Evolutionary conservation across 1,140 invertebrate species (phyloP).

Genomic region (Elymnias hypermnestra): DNA sequence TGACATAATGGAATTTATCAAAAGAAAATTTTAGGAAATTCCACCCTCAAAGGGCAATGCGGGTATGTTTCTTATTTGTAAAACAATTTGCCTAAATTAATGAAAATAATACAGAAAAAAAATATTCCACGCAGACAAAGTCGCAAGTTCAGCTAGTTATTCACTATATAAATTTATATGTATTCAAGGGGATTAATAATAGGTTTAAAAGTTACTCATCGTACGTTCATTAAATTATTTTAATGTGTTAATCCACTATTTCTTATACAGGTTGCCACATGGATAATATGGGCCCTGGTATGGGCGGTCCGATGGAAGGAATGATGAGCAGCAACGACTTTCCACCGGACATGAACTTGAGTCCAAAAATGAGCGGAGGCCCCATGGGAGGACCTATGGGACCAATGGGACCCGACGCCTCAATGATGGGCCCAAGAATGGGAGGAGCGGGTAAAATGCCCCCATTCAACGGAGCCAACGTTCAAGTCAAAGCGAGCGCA

Average conservation of each 20-base stretch:
- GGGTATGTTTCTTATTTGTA: too few species aligned
- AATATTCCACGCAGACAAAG: too few species aligned
- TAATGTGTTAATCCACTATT: too few species aligned
- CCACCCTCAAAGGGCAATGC: too few species aligned
- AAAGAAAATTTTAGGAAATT: too few species aligned
- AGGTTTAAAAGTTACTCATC: not conserved
- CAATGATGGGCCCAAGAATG: constrained; percentile 73
- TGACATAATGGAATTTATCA: too few species aligned
- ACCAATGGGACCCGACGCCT: constrained; percentile 67
- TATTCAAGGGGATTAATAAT: too few species aligned
- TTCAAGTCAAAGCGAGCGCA: constrained; percentile 96
- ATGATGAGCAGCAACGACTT: constrained; percentile 72
- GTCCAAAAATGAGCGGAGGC: constrained; percentile 75
- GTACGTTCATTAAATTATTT: too few species aligned
- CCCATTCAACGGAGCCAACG: constrained; percentile 88
- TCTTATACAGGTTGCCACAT: constrained; percentile 76
- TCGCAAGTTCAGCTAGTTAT: too few species aligned
- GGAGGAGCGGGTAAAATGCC: constrained; percentile 77
- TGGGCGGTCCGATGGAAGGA: constrained; percentile 69
- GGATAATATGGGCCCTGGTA: constrained; percentile 73
- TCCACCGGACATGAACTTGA: constrained; percentile 78
- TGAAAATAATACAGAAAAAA: too few species aligned
- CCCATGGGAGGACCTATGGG: constrained; percentile 74
- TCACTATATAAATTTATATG: too few species aligned
- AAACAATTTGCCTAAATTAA: too few species aligned